Base-by-base conservation (phyloP, 2,888 invertebrate species). In the Tetramorium bicarinatum region DNA sequence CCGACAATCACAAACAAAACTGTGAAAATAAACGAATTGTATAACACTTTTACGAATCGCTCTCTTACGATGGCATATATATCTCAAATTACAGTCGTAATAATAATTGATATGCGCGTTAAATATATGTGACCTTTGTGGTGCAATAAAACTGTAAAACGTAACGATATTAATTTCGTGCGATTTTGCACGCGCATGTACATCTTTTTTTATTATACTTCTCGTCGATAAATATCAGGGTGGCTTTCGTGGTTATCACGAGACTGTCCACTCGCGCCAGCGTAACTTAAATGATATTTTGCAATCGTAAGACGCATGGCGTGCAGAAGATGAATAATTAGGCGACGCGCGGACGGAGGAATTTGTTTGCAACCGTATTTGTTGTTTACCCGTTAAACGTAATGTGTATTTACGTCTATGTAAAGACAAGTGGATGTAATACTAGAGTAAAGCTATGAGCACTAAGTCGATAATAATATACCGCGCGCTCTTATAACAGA, bases 381-480 rank as follows among this genome's bases (percentile, higher is more conserved):
- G 59, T 80, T 80, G 71, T 71, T 79, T 44, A 56, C 56, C 47
- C 38, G 41, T 47, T 59, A 69, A 59, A 38, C 56, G 47, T 59
- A 67, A 67, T 21, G 47, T 69, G 29, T 67, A 49, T 80, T 80
- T 71, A 71, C 59, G 59, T 71, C 38, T 47, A 59, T 69, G 79
- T 80, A 80, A 47, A 80, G 69, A 59, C 71, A 80, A 52, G 59
- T 59, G 38, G 71, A 61, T 80, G 61, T 71, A 71, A 80, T 80
- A 49, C 59, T 49, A 80, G 79, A 80, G 59, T 59, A 71, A 49
- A 80, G 79, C 59, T 59, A 69, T n/a, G 69, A 59, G 59, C 21
- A 69, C 71, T 71, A 80, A 71, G 71, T 71, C 79, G 79, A 80
- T 80, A 71, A 80, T 71, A 61, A 69, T 59, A 80, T 61, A 80